phyloP scores from a whole-genome alignment of 2,113 vertebrate species.

The Rhinoptilus africanus region DNA sequence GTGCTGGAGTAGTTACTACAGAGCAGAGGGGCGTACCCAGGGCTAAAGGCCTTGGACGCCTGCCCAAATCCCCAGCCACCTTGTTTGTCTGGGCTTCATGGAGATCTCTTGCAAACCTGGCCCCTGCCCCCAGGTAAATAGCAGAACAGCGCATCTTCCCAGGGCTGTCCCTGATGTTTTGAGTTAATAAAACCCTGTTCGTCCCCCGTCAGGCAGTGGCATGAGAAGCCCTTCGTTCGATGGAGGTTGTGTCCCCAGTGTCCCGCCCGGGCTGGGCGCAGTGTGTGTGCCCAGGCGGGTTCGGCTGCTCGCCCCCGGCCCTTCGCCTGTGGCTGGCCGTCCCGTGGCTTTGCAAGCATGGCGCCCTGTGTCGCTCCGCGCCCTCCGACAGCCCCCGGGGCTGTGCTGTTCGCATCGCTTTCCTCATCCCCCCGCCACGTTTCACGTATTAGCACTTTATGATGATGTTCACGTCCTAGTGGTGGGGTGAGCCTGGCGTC shows the following conservation, averaged over 20 bases:
- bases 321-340: not conserved
- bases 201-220: not conserved
- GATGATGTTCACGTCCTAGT: not conserved
- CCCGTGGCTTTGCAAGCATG: not conserved
- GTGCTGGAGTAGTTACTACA: not conserved
- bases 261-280: not conserved
- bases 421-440: not conserved
- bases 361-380: not conserved
- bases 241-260: not conserved
- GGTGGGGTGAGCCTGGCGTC: accelerated
- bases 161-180: not conserved
- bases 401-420: not conserved
- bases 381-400: not conserved
- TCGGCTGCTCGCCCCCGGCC: not conserved
- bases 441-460: conserved; percentile 47
- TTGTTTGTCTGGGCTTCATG: not conserved
- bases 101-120: not conserved
- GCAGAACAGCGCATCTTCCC: not conserved
- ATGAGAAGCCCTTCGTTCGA: not conserved
- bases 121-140: not conserved
- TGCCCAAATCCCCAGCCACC: not conserved
- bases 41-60: not conserved
- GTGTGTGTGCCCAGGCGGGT: not conserved
- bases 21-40: not conserved
- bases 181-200: not conserved